Evolutionary conservation across 2,888 invertebrate species (phyloP).

Genomic region (Macropis europaea): DNA sequence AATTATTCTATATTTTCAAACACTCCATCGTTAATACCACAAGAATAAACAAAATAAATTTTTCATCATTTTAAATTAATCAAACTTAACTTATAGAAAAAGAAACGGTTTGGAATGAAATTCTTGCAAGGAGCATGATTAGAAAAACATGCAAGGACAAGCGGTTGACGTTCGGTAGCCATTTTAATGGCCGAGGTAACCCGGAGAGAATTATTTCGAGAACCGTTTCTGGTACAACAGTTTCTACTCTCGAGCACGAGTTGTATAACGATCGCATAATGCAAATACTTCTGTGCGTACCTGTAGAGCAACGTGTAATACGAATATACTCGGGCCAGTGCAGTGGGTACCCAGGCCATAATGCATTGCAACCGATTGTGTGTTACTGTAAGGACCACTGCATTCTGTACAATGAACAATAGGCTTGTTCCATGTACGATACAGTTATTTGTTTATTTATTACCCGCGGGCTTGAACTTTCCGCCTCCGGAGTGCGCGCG

Average conservation of each 20-base stretch:
- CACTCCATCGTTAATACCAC: too few relatives aligned
- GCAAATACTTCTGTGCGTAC: constrained; percentile 45
- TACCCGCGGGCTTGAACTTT: constrained; percentile 37
- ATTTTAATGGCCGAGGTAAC: background rate
- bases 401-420: constrained; percentile 62
- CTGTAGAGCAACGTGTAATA: constrained; percentile 32
- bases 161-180: background rate
- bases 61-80: too few relatives aligned
- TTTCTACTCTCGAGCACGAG: constrained; percentile 2
- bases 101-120: too few relatives aligned
- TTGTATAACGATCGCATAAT: constrained; percentile 36
- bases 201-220: background rate
- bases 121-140: too few relatives aligned
- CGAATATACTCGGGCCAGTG: constrained; percentile 26
- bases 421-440: constrained; percentile 50
- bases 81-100: too few relatives aligned
- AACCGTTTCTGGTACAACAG: background rate
- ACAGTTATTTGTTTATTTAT: constrained; percentile 65
- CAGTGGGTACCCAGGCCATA: constrained; percentile 34
- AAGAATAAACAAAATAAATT: too few relatives aligned
- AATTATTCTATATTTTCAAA: too few relatives aligned
- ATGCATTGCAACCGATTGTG: constrained; percentile 61
- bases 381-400: constrained; percentile 44
- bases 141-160: too few relatives aligned
- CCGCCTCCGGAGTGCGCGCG: too few relatives aligned